Evolutionary conservation across 2,113 vertebrate genomes (phyloP).

Genomic region (Columbina picui): DNA sequence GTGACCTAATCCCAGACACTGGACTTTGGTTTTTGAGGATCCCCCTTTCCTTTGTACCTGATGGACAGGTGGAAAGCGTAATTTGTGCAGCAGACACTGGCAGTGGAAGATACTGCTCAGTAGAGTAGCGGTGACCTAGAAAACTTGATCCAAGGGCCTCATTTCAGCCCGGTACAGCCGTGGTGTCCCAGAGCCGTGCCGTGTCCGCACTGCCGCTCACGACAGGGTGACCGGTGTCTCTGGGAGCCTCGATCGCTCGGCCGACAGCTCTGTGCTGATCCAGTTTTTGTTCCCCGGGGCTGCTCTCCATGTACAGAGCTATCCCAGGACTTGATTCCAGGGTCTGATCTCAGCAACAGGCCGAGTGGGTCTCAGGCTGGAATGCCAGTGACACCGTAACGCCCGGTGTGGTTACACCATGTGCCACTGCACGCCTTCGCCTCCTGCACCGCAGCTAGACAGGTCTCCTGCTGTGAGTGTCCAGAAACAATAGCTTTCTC

Average conservation of each 20-base stretch:
- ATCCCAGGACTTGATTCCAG: neutral
- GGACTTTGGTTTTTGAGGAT: neutral
- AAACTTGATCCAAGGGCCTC: neutral
- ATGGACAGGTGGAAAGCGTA: neutral
- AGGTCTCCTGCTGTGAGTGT: neutral
- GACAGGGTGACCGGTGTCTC: neutral
- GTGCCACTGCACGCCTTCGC: neutral
- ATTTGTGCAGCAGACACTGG: neutral
- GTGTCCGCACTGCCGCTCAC: neutral
- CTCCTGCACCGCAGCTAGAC: neutral
- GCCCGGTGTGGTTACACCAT: neutral
- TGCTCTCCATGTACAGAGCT: neutral
- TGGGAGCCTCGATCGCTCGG: neutral
- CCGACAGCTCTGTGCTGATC: neutral
- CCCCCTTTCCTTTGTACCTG: neutral
- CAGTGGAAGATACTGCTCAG: neutral
- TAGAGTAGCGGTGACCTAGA: neutral
- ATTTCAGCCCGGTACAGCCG: neutral
- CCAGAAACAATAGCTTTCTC: neutral
- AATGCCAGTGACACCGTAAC: rapidly evolving
- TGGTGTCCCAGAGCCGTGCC: neutral
- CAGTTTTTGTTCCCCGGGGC: neutral
- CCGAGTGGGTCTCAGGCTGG: neutral
- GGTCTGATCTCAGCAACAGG: neutral
- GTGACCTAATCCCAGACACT: neutral